Base-by-base conservation (phyloP, 2,113 vertebrate genomes). In the Corythoichthys haematopterus region DNA sequence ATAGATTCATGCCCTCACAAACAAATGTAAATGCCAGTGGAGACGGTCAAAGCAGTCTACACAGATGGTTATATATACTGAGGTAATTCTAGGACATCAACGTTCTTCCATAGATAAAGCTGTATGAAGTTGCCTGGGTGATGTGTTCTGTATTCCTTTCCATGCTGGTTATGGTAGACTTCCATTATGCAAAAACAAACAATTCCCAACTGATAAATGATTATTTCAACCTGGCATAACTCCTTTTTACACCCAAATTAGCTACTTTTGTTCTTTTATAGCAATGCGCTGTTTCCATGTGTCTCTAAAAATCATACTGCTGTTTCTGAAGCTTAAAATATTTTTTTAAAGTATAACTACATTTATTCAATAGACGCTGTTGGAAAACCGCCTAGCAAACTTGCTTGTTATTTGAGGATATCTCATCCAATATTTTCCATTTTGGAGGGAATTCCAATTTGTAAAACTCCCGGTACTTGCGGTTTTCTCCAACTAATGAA, bases 1-100 rank as follows among this genome's bases (percentile, higher is more conserved):
- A 57, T 36, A 36, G 74, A 76, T 82, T 80, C 79, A 80, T 82
- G 79, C 74, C 72, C 84, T 85, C 76, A 75, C 71, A 68, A 70
- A 85, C 80, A 78, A 65, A 82, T 78, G 72, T 69, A 76, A 47
- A 71, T 68, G 53, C 60, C 61, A 65, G 56, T 75, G 65, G 60
- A 58, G 68, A 53, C 35, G 37, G 56, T 47, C 37, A 60, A 76
- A 51, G 56, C 64, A 68, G 76, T 62, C 71, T 72, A 79, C 76
- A 74, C 64, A 80, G 57, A 74, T 47, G 40, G 63, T 36, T 57
- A 57, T 57, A 36, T 70, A 76, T 74, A 77, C 72, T 76, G 82
- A 75, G 76, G 81, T 82, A 74, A 28, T 46, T 46, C 60, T 46
- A 46, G 12, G 60, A 46, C 43, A 46, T 62, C 43, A 33, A 46